Evolutionary conservation across 2,797 vertebrate genomes (phyloP), one percentile per base, ranked within the genome.

Genomic region (Smutsia temminckii): DNA sequence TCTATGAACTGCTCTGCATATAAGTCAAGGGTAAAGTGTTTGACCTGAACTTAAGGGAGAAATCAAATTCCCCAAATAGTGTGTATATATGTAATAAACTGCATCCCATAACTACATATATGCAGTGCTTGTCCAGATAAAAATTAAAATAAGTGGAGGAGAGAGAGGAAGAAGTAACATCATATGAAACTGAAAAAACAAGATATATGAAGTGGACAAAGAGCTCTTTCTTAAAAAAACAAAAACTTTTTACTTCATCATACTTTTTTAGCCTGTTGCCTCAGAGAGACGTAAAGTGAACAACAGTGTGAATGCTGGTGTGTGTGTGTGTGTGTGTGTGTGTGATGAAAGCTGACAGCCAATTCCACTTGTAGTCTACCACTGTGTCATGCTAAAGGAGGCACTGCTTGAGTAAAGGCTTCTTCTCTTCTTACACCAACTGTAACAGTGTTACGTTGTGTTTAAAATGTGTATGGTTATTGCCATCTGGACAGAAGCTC

Each of bases 361-460:
- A 63, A 1, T 96, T 96, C 94, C 91, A 64, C 97, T 93, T 95
- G 97, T 97, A 80, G 97, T 96, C 97, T 93, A 86, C 98, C 98
- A 95, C 87, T 12, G 74, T 96, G 97, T 98, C 97, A 71, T 89
- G 96, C 93, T 90, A 95, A 97, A 96, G 97, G 75, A 97, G 98
- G 96, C 97, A 72, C 91, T 90, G 95, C 97, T 97, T 95, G 92
- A 98, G 97, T 90, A 63, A 88, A 55, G 97, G 94, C 87, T 75
- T 95, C 97, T 91, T 78, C 91, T 75, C 51, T 74, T 21, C 72
- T 97, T 46, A 1, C 68, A 25, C 96, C 95, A 97, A 84, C 97
- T 97, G 97, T 98, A 97, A 96, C 98, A 97, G 98, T 98, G 98
- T 98, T 96, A 80, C 40, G 61, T 98, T 96, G 97, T 97, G 97